Base-by-base conservation (phyloP, 2,113 vertebrate species). In the Elaphurus davidianus region DNA sequence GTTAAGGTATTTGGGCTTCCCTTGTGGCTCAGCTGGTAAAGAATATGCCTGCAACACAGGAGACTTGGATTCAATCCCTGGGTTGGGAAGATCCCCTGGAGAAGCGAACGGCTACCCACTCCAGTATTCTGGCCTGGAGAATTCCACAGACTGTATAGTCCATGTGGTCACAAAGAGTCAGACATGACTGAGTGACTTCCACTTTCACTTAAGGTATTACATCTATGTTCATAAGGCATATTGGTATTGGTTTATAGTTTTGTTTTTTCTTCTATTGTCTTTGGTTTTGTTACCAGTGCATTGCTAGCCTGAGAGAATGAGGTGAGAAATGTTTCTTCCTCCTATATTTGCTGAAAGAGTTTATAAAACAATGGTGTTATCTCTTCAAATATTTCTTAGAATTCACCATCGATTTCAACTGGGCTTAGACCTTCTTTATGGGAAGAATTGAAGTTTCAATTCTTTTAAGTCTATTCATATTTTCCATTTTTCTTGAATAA, bases 31-130 rank as follows among this genome's bases (percentile, higher is more conserved):
- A 71, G 2, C 19, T 71, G n/a, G 67, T 13, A 71, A 71, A 40
- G 10, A 71, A 71, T 71, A 36, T 0, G 5, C 17, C 10, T 71
- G 4, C n/a, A 71, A 40, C 0, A 10, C n/a, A 40, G 19, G n/a
- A 71, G n/a, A 71, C 1, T 0, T 71, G 0, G 19, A 12, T 71
- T 23, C 10, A 13, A 23, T 71, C 67, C 67, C 67, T 71, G 3
- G n/a, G n/a, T 40, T 40, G 54, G 54, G 67, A 71, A 40, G 67
- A 40, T 71, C 1, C 67, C n/a, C 67, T 12, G 36, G 19, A 71
- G 8, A 71, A 40, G 67, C 10, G 67, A 71, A 40, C 1, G 0
- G 19, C 67, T 71, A 23, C n/a, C n/a, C 19, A 71, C 67, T 40
- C n/a, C n/a, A 71, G n/a, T 71, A 71, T 71, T 71, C 5, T 71